Percentiles rank a stretch among this genome's conserved stretches.
Conservation (phyloP, 64 coral and sea anemone species). For the Actinia tenebrosa region DNA sequence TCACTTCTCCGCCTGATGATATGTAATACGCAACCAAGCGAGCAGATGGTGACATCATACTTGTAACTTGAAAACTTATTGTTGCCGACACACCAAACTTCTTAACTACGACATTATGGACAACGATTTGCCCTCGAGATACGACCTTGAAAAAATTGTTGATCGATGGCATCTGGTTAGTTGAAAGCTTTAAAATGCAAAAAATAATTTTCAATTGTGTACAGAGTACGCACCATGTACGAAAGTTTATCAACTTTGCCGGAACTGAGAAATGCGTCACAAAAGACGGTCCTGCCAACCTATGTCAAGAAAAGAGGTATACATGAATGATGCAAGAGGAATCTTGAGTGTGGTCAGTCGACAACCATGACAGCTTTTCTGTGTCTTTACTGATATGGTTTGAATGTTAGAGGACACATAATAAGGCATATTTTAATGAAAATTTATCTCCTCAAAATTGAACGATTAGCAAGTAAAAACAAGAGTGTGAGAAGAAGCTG, state of each 20-base stretch:
- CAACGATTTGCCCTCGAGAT: slow-evolving; percentile 63
- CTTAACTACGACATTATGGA: slow-evolving; percentile 39
- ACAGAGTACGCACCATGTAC: background rate
- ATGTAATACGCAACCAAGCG: slow-evolving; percentile 73
- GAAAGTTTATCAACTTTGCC: background rate
- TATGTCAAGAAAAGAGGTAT: background rate
- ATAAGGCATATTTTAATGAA: no score
- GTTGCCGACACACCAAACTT: slow-evolving; percentile 64
- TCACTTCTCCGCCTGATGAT: slow-evolving; percentile 36
- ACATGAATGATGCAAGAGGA: no score
- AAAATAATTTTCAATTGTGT: background rate
- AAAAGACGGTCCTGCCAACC: background rate
- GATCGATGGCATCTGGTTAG: background rate
- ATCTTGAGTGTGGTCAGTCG: no score
- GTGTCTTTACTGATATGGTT: no score
- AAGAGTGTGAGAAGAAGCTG: no score
- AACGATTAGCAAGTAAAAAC: no score
- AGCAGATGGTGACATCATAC: slow-evolving; percentile 82
- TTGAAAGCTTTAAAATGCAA: background rate
- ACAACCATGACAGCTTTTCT: no score
- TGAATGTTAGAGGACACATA: no score
- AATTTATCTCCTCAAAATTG: no score
- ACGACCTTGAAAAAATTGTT: slow-evolving; percentile 51
- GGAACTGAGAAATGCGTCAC: background rate
- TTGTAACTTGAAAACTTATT: slow-evolving; percentile 55